Evolutionary conservation across 2,113 vertebrate species (phyloP).

Genomic region (human (Homo sapiens)): GRCh38 chr2:235421001-235421500

Average conservation of each 20-base stretch:
- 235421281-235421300: neutral
- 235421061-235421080: no score
- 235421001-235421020: no score
- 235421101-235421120: neutral
- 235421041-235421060: no score
- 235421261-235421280: neutral
- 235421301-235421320: neutral
- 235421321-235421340: neutral
- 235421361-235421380: neutral
- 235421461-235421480: neutral
- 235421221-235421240: no score
- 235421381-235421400: neutral
- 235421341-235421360: neutral
- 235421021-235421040: no score
- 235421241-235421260: neutral
- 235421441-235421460: neutral
- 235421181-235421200: neutral
- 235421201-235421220: neutral
- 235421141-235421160: neutral
- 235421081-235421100: neutral
- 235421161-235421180: neutral
- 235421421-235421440: neutral
- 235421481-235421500: rapidly evolving
- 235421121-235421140: neutral
- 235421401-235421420: neutral